Base-by-base conservation (phyloP, 2,888 invertebrate genomes). In the Pheosia gnoma region DNA sequence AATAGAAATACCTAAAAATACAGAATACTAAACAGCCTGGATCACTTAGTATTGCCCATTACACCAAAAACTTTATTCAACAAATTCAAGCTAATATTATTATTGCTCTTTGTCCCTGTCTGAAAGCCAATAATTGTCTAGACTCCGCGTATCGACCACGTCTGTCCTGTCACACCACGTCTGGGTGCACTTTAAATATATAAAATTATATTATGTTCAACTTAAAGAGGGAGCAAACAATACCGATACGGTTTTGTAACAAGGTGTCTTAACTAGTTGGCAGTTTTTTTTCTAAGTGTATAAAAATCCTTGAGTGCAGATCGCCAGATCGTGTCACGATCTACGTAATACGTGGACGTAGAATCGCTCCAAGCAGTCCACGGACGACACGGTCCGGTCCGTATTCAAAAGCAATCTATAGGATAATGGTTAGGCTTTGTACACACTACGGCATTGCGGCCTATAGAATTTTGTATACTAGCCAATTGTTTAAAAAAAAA, bases 291-390 rank as follows among this genome's bases (percentile, higher is more conserved):
- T 52, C 57, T 57, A 51, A 41, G 51, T 56, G 57, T 39, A 51
- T 56, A 67, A 68, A 70, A 63, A 74, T 62, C 71, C 69, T 75
- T 71, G 67, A 68, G 71, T 63, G 72, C 72, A 75, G 72, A 70
- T 71, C 66, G 71, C 63, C 70, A 75, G 79, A 76, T 77, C 75
- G 69, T 71, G 77, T 79, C 78, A 82, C 77, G 80, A 81, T 79
- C 78, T 74, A 74, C 74, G 74, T 79, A 81, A 79, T n/a, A n/a
- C n/a, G n/a, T 77, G 74, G 72, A 68, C 75, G 72, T 72, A 68
- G 72, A 74, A 75, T 63, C 72, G 78, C 77, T 75, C 62, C 72
- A 69, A 72, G 76, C 75, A 68, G 58, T 68, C 69, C 67, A 63
- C 68, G 70, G 71, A 69, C 75, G 4, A 9, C 25, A 52, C 68